These are phyloP conservation scores for Hydrotaea diabolus DNA, from an alignment of 2,888 invertebrate species.

Conservation along the genomic window DNA sequence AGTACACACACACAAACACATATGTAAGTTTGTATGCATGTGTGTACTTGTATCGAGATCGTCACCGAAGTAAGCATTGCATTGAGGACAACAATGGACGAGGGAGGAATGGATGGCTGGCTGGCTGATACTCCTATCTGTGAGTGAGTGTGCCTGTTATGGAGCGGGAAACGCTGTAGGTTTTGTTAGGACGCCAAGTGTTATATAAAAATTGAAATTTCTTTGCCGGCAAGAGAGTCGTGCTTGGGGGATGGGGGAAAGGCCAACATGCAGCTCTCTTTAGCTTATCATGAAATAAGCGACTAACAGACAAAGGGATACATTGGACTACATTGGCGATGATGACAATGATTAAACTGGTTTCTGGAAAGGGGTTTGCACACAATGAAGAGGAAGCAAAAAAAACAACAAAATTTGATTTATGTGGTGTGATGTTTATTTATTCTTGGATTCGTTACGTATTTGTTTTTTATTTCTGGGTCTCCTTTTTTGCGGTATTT, in stretches of 20 bases:
- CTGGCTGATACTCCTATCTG: too few species aligned
- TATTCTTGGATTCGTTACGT: neutral
- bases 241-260: too few species aligned
- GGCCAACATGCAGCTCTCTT: too few species aligned
- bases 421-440: constrained; percentile 21
- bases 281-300: too few species aligned
- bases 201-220: constrained; percentile 29
- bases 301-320: neutral
- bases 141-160: neutral
- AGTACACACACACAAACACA: neutral
- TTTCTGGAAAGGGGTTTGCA: neutral
- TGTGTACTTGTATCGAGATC: neutral
- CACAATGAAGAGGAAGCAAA: neutral
- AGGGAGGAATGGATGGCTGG: neutral
- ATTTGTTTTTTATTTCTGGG: neutral
- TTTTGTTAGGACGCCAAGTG: neutral
- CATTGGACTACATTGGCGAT: neutral
- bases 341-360: constrained; percentile 19
- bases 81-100: neutral
- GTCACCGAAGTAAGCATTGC: neutral
- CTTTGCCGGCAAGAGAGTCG: neutral
- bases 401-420: neutral
- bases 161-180: neutral
- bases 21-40: too few species aligned
- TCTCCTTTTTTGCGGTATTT: neutral